Evolutionary conservation across 2,797 vertebrate genomes (phyloP).

Genomic region (Moxostoma hubbsi): DNA sequence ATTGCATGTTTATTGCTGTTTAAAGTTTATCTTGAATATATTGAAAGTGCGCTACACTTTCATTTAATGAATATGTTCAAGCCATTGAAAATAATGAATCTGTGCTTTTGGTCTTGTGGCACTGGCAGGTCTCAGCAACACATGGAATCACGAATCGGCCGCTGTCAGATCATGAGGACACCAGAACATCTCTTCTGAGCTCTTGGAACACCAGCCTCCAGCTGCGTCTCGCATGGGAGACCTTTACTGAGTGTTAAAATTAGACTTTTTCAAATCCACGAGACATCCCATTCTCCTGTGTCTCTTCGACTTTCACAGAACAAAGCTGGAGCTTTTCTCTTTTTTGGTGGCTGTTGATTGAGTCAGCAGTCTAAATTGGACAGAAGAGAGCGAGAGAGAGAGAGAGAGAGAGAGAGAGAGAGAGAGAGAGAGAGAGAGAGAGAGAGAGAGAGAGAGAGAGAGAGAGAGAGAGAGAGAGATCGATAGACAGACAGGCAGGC

Average conservation of each 20-base stretch:
- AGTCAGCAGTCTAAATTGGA: constrained; percentile 71
- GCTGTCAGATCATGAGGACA: constrained; percentile 6
- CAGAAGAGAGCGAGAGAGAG: constrained; percentile 52
- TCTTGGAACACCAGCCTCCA: constrained; percentile 4
- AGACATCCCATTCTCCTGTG: constrained; percentile 37
- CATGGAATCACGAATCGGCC: neutral
- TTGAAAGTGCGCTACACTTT: too few species aligned
- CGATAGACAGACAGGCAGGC: too few species aligned
- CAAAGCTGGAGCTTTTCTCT: constrained; percentile 61
- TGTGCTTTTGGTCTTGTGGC: too few species aligned
- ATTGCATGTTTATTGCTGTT: too few species aligned
- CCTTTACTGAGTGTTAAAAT: constrained; percentile 58
- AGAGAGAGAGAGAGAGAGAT: too few species aligned
- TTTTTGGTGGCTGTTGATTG: constrained; percentile 61
- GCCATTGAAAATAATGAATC: too few species aligned
- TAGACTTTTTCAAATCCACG: constrained; percentile 50
- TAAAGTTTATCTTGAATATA: too few species aligned
- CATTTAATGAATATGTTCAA: too few species aligned
- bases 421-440: neutral
- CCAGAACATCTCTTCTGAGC: constrained; percentile 18
- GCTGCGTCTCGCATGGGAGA: constrained; percentile 48
- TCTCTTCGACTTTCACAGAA: constrained; percentile 60
- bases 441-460: neutral
- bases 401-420: constrained; percentile 13
- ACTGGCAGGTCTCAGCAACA: neutral